Percentiles rank a stretch among this genome's conserved stretches.
Conservation (phyloP, 2,113 vertebrate genomes). For the Takifugu bimaculatus region DNA sequence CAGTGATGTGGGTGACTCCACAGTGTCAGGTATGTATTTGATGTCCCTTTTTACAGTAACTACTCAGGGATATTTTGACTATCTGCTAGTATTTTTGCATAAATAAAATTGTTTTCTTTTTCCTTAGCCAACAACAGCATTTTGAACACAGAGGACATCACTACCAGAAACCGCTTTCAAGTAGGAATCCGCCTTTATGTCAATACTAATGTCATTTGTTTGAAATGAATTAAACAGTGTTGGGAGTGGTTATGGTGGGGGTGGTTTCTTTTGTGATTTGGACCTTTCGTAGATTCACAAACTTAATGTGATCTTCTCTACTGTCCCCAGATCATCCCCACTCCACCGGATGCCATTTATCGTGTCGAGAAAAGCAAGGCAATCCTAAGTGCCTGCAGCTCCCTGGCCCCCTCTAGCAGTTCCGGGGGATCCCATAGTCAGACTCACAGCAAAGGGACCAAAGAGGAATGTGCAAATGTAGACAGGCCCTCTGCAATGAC, state of each 20-base stretch:
- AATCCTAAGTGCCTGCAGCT: slow-evolving; percentile 49
- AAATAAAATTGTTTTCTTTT: neutral
- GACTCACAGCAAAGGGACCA: slow-evolving; percentile 44
- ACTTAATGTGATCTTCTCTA: slow-evolving; percentile 1
- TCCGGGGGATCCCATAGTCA: slow-evolving; percentile 49
- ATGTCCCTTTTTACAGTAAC: too few relatives aligned
- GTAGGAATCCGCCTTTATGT: slow-evolving; percentile 45
- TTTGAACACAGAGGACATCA: slow-evolving; percentile 28
- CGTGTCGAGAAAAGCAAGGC: slow-evolving; percentile 63
- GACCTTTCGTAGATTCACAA: neutral
- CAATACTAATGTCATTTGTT: neutral
- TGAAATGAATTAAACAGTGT: too few relatives aligned
- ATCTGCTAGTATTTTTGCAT: neutral
- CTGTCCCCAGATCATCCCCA: slow-evolving; percentile 63
- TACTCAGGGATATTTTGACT: neutral
- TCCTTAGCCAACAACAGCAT: slow-evolving; percentile 38
- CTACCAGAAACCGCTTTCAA: slow-evolving; percentile 64
- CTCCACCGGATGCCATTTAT: slow-evolving; percentile 70
- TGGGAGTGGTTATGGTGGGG: slow-evolving; percentile 2
- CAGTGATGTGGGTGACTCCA: slow-evolving; percentile 66
- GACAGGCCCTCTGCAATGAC: slow-evolving; percentile 79
- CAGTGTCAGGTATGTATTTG: slow-evolving; percentile 53
- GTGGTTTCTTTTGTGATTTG: neutral
- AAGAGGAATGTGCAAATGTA: slow-evolving; percentile 61
- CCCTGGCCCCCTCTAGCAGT: slow-evolving; percentile 64